Evolutionary conservation across 2,888 invertebrate species (phyloP).

Genomic region (Cryptocephalus primarius): DNA sequence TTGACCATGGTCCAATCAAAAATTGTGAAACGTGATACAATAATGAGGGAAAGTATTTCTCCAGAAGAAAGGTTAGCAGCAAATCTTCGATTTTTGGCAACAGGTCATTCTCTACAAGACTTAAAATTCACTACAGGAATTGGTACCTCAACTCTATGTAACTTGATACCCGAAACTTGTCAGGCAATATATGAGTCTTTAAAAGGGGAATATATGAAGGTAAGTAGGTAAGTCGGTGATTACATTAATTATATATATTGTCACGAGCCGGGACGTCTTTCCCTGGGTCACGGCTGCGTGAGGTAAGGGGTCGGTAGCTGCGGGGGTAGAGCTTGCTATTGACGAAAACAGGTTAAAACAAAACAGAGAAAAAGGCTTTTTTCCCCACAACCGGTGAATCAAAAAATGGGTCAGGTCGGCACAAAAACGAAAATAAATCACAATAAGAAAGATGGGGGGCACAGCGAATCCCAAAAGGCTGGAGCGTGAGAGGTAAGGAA

Average conservation of each 20-base stretch:
- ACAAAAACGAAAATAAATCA: too few species aligned
- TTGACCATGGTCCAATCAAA: constrained; percentile 3
- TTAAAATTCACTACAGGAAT: constrained; percentile 3
- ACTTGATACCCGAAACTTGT: constrained; percentile 5
- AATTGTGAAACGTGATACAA: constrained; percentile 4
- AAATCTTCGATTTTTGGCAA: constrained; percentile 3
- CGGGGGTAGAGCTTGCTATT: too few species aligned
- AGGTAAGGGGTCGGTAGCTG: too few species aligned
- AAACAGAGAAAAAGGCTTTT: too few species aligned
- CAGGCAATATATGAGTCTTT: constrained; percentile 4
- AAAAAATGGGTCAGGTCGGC: too few species aligned
- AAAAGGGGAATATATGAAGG: constrained; percentile 5
- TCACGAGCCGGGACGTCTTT: too few species aligned
- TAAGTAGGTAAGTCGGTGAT: constrained; percentile 3
- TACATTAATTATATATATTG: not conserved
- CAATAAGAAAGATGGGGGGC: too few species aligned
- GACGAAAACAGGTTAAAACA: too few species aligned
- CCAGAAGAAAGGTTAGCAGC: constrained; percentile 1
- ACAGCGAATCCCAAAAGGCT: too few species aligned
- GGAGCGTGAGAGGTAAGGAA: too few species aligned
- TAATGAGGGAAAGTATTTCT: constrained; percentile 4
- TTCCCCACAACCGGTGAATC: too few species aligned
- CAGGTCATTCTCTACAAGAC: constrained; percentile 2
- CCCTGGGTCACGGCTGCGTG: too few species aligned
- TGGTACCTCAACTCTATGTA: constrained; percentile 3